Evolutionary conservation across 1,140 invertebrate genomes (phyloP).

Genomic region (Piezodorus guildinii): DNA sequence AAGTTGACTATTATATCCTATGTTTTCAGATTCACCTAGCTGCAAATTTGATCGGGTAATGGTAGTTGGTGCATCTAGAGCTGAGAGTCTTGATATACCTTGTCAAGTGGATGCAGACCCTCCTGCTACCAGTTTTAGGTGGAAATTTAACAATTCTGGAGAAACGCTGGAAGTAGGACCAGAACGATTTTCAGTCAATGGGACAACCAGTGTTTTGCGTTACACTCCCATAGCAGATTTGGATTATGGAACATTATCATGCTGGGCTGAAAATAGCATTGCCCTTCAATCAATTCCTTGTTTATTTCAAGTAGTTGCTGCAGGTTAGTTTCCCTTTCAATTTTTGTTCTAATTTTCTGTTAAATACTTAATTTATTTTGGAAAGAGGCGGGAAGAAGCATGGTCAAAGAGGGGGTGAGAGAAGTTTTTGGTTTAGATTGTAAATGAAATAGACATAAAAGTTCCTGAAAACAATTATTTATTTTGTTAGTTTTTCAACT

Average conservation of each 20-base stretch:
- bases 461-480: no score
- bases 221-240: conserved; percentile 41
- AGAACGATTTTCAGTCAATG: conserved; percentile 46
- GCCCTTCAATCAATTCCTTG: conserved; percentile 62
- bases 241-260: conserved; percentile 65
- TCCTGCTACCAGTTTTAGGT: conserved; percentile 67
- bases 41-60: conserved; percentile 61
- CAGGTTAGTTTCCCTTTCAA: conserved; percentile 40
- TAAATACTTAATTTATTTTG: not conserved
- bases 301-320: conserved; percentile 64
- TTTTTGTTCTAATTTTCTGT: not conserved
- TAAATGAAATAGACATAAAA: no score
- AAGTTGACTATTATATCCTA: no score
- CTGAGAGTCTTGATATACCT: conserved; percentile 67
- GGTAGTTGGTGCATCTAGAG: conserved; percentile 70
- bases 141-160: conserved; percentile 84
- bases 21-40: conserved; percentile 59
- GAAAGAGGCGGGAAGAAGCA: no score
- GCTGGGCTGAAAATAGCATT: conserved; percentile 63
- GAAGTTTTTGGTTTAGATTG: no score
- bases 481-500: no score
- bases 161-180: conserved; percentile 66
- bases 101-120: conserved; percentile 82
- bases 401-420: no score
- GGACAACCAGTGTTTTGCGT: conserved; percentile 39